A percentile compares a stretch with the other conserved stretches of the same genome.
These are phyloP conservation scores for Casuarius casuarius DNA, from an alignment of 2,113 vertebrate species.

Conservation along the genomic window DNA sequence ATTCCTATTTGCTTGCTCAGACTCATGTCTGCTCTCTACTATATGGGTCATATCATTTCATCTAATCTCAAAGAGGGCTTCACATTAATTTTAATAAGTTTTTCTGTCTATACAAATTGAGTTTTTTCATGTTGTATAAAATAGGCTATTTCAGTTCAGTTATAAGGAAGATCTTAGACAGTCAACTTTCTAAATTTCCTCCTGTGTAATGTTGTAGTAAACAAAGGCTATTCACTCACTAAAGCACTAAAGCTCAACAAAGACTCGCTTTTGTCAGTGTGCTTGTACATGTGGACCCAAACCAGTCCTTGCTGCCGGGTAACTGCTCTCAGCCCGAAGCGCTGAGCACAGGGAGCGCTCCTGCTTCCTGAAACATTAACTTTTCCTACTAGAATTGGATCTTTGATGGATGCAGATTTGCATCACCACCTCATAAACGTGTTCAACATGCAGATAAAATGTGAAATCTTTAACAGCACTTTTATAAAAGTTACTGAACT, in stretches of 20 bases:
- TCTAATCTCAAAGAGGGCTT: background rate
- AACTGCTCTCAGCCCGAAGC: conserved; percentile 1
- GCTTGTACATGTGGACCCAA: background rate
- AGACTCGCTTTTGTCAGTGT: background rate
- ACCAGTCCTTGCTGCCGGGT: background rate
- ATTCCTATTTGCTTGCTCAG: background rate
- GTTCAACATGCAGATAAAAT: background rate
- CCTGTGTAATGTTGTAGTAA: background rate
- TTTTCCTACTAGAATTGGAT: background rate
- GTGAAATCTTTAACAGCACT: conserved; percentile 1
- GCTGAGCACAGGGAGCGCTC: background rate
- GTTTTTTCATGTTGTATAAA: background rate
- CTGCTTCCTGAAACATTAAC: conserved; percentile 24
- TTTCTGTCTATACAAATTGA: background rate
- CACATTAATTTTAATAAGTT: background rate
- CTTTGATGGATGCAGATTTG: conserved; percentile 10
- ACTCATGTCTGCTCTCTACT: background rate
- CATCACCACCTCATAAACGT: background rate
- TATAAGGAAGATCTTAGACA: background rate
- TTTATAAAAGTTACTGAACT: background rate
- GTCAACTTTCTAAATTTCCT: background rate
- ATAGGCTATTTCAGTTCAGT: background rate
- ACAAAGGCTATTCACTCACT: background rate
- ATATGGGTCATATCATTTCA: background rate
- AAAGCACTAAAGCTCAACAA: background rate